These are phyloP conservation scores for Netelia melanura DNA, from an alignment of 2,888 invertebrate genomes.

Conservation along the genomic window DNA sequence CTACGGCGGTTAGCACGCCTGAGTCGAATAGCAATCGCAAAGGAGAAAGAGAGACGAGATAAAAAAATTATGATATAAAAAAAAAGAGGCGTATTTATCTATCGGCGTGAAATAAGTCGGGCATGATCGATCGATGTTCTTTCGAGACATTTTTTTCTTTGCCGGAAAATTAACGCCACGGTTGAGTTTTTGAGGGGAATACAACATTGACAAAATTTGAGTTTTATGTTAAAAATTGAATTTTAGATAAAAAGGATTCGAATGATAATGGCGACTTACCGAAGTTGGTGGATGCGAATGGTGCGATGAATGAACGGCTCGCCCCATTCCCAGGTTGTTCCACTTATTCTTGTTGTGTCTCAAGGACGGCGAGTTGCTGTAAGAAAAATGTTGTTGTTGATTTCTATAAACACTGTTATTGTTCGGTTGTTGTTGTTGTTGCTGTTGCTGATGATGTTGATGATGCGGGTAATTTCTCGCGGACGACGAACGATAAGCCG, in stretches of 20 bases:
- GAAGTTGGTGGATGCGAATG: slow-evolving; percentile 60
- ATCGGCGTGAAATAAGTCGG: slow-evolving; percentile 44
- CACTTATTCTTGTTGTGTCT: slow-evolving; percentile 63
- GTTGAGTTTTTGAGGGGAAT: too few species aligned
- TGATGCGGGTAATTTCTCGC: slow-evolving; percentile 65
- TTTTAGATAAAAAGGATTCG: background rate
- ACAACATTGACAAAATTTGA: background rate
- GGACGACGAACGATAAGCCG: slow-evolving; percentile 65
- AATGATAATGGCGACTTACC: slow-evolving; percentile 63
- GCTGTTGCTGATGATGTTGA: slow-evolving; percentile 62
- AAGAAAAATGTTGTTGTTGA: slow-evolving; percentile 59
- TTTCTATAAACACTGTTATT: slow-evolving; percentile 57
- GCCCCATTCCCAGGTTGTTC: slow-evolving; percentile 49
- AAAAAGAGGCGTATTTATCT: slow-evolving; percentile 45
- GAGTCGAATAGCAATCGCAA: background rate
- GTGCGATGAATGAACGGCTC: slow-evolving; percentile 54
- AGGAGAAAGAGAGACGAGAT: slow-evolving; percentile 1
- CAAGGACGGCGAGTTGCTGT: slow-evolving; percentile 19
- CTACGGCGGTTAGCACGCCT: slow-evolving; percentile 41
- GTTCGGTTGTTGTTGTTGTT: slow-evolving; percentile 16
- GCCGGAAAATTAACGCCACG: background rate
- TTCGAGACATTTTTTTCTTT: background rate
- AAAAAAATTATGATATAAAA: slow-evolving; percentile 8
- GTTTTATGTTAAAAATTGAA: background rate
- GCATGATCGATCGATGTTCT: slow-evolving; percentile 33